Conservation (phyloP, 2,113 vertebrate genomes). For the Paracanthobrama guichenoti region DNA sequence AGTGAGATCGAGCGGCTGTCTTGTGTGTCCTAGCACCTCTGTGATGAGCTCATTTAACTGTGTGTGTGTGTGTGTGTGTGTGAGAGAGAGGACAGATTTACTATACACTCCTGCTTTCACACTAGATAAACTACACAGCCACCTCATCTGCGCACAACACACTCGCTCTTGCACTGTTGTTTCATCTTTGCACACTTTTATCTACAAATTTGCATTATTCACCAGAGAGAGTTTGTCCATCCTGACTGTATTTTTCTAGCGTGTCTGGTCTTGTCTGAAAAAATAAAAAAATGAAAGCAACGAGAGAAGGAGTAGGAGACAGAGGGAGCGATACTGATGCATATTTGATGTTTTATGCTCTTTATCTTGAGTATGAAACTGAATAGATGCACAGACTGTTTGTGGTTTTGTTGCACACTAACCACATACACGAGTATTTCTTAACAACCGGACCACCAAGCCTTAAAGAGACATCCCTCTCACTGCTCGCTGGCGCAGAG, state of each 20-base stretch:
- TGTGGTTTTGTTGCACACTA: constrained; percentile 50
- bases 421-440: constrained; percentile 42
- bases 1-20: constrained; percentile 14
- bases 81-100: not conserved
- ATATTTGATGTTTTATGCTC: constrained; percentile 41
- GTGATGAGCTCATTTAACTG: constrained; percentile 29
- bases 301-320: constrained; percentile 16
- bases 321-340: not conserved
- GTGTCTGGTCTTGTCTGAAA: constrained; percentile 38
- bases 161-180: not conserved
- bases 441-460: constrained; percentile 21
- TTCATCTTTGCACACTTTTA: not conserved
- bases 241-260: constrained; percentile 40
- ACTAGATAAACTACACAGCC: constrained; percentile 1
- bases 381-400: constrained; percentile 4
- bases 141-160: not conserved
- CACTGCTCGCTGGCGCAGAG: constrained; percentile 24
- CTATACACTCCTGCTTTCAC: not conserved
- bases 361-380: constrained; percentile 16
- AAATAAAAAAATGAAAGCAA: not conserved
- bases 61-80: not conserved
- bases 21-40: constrained; percentile 30
- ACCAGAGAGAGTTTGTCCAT: constrained; percentile 6
- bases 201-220: constrained; percentile 54
- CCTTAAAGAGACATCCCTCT: constrained; percentile 25